phyloP scores from a whole-genome alignment of 1,140 invertebrate species.

The Helicoverpa zea region DNA sequence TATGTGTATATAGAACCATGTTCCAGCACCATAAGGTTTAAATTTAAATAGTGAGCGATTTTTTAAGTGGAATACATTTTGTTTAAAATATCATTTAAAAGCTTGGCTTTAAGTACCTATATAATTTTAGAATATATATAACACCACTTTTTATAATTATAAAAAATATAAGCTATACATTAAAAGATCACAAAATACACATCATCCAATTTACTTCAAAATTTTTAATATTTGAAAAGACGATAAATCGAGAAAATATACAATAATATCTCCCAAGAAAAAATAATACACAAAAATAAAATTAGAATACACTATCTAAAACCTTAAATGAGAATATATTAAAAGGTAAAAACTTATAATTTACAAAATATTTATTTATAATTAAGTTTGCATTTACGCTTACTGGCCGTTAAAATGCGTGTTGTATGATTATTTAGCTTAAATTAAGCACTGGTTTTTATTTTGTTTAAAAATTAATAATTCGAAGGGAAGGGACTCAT shows the following conservation, averaged over 20 bases:
- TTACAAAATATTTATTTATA: constrained; percentile 1
- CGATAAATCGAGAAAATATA: too few relatives aligned
- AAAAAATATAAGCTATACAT: background rate
- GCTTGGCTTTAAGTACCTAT: too few relatives aligned
- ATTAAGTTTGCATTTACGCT: constrained; percentile 44
- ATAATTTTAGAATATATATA: background rate
- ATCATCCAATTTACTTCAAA: background rate
- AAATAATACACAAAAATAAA: background rate
- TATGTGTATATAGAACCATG: constrained; percentile 12
- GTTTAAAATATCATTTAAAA: too few relatives aligned
- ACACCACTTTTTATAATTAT: background rate
- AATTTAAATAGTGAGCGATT: background rate
- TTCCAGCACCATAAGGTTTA: constrained; percentile 31
- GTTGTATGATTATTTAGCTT: constrained; percentile 10
- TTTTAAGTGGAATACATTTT: too few relatives aligned
- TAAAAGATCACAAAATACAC: background rate
- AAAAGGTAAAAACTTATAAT: constrained; percentile 17
- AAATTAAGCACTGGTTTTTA: constrained; percentile 32
- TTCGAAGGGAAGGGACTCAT: background rate
- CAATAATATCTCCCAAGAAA: background rate
- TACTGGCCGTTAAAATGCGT: constrained; percentile 52
- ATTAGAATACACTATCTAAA: background rate
- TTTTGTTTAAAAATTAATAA: background rate
- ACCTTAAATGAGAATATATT: constrained; percentile 8
- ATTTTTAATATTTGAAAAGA: too few relatives aligned